Percentiles rank a stretch among this genome's conserved stretches.
Evolutionary conservation across 2,797 vertebrate genomes (phyloP).

Genomic region (Pitangus sulphuratus): DNA sequence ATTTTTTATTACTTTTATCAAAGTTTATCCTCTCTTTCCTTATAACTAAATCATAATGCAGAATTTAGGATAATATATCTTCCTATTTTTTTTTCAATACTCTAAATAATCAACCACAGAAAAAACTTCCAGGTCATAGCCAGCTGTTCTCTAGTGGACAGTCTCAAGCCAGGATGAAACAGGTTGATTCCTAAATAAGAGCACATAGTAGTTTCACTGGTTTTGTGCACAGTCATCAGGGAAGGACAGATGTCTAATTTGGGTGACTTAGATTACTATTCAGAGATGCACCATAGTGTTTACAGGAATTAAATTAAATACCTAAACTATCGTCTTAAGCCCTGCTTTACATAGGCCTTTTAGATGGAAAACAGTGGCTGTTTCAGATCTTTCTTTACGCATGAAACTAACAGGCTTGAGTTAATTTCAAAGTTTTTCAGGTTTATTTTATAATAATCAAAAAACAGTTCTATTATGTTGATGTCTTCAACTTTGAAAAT

Average conservation of each 20-base stretch:
- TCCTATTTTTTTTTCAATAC: background rate
- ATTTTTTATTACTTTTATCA: background rate
- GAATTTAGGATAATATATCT: background rate
- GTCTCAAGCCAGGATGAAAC: background rate
- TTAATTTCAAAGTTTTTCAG: background rate
- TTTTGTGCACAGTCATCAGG: background rate
- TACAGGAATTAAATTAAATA: background rate
- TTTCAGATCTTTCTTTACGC: background rate
- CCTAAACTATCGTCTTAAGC: background rate
- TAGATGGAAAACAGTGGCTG: background rate
- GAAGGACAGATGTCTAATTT: background rate
- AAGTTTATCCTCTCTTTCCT: background rate
- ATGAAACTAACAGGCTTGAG: background rate
- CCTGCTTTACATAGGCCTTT: background rate
- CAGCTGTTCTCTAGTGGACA: background rate
- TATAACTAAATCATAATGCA: background rate
- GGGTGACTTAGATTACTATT: background rate
- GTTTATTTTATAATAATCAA: background rate
- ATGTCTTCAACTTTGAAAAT: background rate
- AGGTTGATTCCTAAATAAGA: background rate
- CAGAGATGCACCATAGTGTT: background rate
- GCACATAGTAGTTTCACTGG: background rate
- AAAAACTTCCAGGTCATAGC: background rate
- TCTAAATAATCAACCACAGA: background rate
- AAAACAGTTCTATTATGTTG: background rate